Conservation (phyloP, 2,113 vertebrate species). For the Pica pica region DNA sequence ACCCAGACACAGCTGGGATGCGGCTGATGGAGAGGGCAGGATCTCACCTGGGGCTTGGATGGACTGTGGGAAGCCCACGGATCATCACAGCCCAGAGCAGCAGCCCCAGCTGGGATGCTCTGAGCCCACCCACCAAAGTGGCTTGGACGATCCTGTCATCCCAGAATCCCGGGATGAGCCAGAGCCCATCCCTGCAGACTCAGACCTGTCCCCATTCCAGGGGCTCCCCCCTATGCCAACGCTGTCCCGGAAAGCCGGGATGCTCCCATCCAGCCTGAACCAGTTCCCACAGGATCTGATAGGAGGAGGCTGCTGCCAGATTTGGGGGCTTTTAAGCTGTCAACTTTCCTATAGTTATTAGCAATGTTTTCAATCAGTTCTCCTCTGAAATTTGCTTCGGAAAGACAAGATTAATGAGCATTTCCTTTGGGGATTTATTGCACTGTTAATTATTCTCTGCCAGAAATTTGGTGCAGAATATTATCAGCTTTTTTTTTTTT, state of each 20-base stretch:
- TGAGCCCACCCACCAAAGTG: not conserved
- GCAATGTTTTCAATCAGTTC: constrained; percentile 27
- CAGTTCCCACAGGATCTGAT: not conserved
- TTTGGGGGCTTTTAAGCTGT: constrained; percentile 29
- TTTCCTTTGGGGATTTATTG: constrained; percentile 46
- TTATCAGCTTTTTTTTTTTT: constrained; percentile 8
- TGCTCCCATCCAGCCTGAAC: not conserved
- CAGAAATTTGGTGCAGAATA: constrained; percentile 34
- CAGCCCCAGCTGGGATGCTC: not conserved
- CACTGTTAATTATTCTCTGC: constrained; percentile 51
- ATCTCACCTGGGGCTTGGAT: accelerated
- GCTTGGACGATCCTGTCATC: accelerated
- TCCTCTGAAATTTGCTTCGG: constrained; percentile 47
- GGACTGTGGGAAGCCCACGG: not conserved
- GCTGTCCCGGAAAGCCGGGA: accelerated
- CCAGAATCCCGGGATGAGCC: not conserved
- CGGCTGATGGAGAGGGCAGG: accelerated
- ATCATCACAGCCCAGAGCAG: accelerated
- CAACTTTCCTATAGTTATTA: constrained; percentile 48
- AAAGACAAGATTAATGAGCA: constrained; percentile 59
- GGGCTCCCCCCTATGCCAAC: accelerated
- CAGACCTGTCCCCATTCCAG: not conserved
- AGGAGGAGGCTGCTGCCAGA: not conserved
- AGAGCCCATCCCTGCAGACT: not conserved
- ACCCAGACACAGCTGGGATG: accelerated